Conservation (phyloP, 2,113 vertebrate genomes). For the Apodemus speciosus region DNA sequence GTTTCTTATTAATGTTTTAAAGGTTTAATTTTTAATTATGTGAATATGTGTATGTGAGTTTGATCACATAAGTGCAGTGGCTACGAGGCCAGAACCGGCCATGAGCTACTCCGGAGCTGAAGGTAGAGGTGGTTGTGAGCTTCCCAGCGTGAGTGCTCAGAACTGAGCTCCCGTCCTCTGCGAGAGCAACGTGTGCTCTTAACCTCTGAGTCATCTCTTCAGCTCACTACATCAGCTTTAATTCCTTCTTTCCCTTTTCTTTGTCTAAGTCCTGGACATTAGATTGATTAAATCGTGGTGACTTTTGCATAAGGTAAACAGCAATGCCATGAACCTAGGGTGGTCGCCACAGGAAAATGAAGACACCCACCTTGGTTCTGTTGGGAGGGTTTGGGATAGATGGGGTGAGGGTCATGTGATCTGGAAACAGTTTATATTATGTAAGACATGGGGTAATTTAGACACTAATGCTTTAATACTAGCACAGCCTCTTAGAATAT, state of each 20-base stretch:
- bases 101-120: neutral
- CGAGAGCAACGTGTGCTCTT: neutral
- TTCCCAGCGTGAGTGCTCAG: too few relatives aligned
- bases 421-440: neutral
- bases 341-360: neutral
- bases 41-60: too few relatives aligned
- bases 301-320: neutral
- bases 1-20: neutral
- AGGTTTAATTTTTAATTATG: neutral
- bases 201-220: neutral
- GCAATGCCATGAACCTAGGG: neutral
- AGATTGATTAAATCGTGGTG: neutral
- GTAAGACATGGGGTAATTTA: neutral
- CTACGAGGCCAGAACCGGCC: neutral
- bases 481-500: neutral
- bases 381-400: neutral
- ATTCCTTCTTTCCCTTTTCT: neutral
- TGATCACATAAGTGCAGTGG: neutral
- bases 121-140: neutral
- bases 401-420: neutral
- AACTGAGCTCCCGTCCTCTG: neutral
- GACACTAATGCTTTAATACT: conserved; percentile 15
- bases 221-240: neutral
- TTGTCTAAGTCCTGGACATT: neutral
- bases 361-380: neutral